These are phyloP conservation scores for Atractosteus spatula DNA, from an alignment of 2,113 vertebrate genomes.

Conservation along the genomic window DNA sequence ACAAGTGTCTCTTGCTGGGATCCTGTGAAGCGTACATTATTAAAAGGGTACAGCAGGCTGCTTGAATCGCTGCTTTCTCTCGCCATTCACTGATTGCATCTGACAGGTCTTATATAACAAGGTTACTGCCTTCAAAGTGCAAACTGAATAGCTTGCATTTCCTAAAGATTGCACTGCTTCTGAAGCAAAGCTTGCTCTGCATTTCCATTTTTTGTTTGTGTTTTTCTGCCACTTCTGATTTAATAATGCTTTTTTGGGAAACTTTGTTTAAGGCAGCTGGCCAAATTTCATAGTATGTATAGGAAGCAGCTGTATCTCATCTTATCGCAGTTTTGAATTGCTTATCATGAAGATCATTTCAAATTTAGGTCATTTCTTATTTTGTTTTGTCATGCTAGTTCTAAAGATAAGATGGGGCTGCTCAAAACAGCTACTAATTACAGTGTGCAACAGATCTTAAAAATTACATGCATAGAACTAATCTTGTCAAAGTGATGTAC, in stretches of 20 bases:
- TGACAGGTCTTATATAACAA: constrained; percentile 48
- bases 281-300: too few relatives aligned
- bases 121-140: constrained; percentile 32
- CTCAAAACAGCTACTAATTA: too few relatives aligned
- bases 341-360: constrained; percentile 40
- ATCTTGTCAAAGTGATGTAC: too few relatives aligned
- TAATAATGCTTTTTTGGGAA: too few relatives aligned
- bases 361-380: constrained; percentile 57
- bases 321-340: constrained; percentile 40
- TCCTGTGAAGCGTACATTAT: background rate
- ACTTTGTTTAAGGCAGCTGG: too few relatives aligned
- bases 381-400: too few relatives aligned
- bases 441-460: too few relatives aligned
- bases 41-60: constrained; percentile 1
- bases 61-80: constrained; percentile 8
- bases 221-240: constrained; percentile 46
- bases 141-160: constrained; percentile 39
- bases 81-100: constrained; percentile 29
- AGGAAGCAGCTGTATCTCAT: background rate
- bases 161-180: constrained; percentile 37
- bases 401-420: too few relatives aligned
- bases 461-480: too few relatives aligned
- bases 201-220: constrained; percentile 26
- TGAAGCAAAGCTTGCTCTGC: constrained; percentile 22
- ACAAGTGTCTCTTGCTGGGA: background rate